These are phyloP conservation scores for Lepisosteus osseus DNA, from an alignment of 2,113 vertebrate species.

Conservation along the genomic window DNA sequence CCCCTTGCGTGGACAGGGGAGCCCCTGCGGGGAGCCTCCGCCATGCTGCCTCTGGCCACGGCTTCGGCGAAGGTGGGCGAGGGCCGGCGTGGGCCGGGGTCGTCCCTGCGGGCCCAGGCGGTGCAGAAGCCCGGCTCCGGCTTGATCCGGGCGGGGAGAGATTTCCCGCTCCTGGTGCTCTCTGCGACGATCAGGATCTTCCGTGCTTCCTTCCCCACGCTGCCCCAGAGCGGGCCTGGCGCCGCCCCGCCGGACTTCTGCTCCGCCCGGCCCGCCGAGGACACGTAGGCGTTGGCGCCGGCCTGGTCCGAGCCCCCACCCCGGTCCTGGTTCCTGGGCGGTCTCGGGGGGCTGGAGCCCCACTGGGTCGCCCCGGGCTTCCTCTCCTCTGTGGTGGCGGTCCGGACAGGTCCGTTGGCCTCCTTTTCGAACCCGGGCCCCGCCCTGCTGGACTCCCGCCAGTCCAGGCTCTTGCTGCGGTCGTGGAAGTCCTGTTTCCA, in stretches of 20 bases:
- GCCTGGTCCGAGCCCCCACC: constrained; percentile 8
- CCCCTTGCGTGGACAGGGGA: too few relatives aligned
- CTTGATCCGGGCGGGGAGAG: constrained; percentile 13
- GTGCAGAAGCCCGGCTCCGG: constrained; percentile 10
- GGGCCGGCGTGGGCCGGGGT: too few relatives aligned
- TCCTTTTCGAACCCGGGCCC: background rate
- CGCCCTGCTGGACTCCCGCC: background rate
- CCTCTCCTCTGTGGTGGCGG: background rate
- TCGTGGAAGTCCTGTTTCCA: too few relatives aligned
- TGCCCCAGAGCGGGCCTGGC: constrained; percentile 52
- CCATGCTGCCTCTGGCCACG: too few relatives aligned
- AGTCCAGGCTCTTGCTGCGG: too few relatives aligned
- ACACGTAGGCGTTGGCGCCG: constrained; percentile 20
- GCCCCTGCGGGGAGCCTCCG: too few relatives aligned
- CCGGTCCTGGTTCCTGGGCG: constrained; percentile 26
- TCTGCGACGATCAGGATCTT: constrained; percentile 14
- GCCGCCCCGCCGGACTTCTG: constrained; percentile 46
- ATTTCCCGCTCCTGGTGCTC: constrained; percentile 28
- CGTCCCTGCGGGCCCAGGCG: too few relatives aligned
- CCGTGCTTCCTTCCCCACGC: constrained; percentile 15
- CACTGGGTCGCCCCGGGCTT: constrained; percentile 10
- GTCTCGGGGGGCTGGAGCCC: constrained; percentile 46
- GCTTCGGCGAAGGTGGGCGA: too few relatives aligned
- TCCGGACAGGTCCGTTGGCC: background rate
- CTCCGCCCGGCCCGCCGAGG: constrained; percentile 44